Evolutionary conservation across 37 sponge, comb jelly and placozoan species (phyloP), one percentile per base, ranked within the genome.

Genomic region (Ianthella basta): DNA sequence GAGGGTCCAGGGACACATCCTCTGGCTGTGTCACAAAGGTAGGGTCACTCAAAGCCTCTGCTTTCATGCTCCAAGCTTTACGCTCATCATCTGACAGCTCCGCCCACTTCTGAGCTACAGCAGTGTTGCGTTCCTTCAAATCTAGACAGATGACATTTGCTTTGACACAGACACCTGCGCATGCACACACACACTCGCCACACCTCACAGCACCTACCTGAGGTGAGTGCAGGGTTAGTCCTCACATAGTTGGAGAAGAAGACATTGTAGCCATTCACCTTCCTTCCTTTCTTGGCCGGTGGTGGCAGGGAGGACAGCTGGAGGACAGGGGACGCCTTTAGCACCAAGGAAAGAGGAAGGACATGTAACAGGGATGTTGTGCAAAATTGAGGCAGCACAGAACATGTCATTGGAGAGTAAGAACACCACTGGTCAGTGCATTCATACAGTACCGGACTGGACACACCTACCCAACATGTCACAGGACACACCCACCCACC

Each of bases 251-350:
- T 36, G 65, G 93, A 92, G 85, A 92, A 92, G 85, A 92, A 92
- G 24, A 92, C 66, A 67, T 92, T 92, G 60, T 92, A 92, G 20
- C 93, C 93, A 72, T 92, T 92, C 27, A 92, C 87, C 39, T 87
- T 41, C 66, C 81, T 89, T 33, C 84, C 56, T 34, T 89, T 92
- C 87, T 89, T 92, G 54, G 66, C 34, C 19, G 92, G 80, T 44
- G 92, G 92, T 40, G 83, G n/a, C 13, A 84, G 54, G 16, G 37
- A n/a, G 25, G 80, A 10, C 41, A 84, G 20, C 30, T 79, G 86
- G 44, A 83, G 69, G 54, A 72, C 79, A n/a, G 87, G 72, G 19
- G 82, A 74, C 39, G 56, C 69, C 90, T 86, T 18, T 69, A 39
- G 15, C 12, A 40, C 0, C 21, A 13, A 27, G 10, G 41, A 4